A percentile compares a stretch with the other conserved stretches of the same genome.
These are phyloP conservation scores for Hippolais icterina DNA, from an alignment of 2,113 vertebrate genomes.

Conservation along the genomic window DNA sequence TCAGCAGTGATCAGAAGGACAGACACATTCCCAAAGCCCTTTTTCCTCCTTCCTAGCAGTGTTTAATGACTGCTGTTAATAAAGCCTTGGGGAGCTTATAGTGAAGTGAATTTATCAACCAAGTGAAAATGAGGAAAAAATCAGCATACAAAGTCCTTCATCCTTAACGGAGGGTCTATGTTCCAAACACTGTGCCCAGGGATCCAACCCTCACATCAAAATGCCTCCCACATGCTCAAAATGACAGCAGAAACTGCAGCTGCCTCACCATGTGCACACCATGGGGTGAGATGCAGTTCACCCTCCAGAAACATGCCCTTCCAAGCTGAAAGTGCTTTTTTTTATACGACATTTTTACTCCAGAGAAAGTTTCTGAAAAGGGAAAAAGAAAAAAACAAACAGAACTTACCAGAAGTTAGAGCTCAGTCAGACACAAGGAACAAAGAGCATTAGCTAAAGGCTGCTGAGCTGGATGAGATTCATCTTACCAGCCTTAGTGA, in stretches of 20 bases:
- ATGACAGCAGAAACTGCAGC: neutral
- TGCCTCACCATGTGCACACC: neutral
- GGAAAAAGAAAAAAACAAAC: accelerated
- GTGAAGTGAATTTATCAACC: neutral
- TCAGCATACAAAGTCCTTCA: neutral
- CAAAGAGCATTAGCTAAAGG: neutral
- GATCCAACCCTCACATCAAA: neutral
- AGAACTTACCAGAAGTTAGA: neutral
- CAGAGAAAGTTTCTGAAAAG: neutral
- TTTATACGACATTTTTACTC: neutral
- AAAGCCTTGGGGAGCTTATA: neutral
- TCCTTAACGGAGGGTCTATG: neutral
- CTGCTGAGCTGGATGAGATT: neutral
- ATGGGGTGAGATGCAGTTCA: neutral
- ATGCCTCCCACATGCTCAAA: neutral
- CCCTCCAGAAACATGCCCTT: neutral
- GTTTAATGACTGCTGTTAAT: neutral
- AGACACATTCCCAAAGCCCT: neutral
- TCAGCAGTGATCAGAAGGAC: neutral
- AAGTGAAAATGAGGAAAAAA: neutral
- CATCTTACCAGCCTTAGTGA: neutral
- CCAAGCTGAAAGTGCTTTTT: neutral
- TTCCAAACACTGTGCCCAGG: neutral
- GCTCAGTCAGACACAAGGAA: neutral
- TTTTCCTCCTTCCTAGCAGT: neutral